Conservation (phyloP, 2,113 vertebrate genomes). For the Onychorhynchus coronatus region DNA sequence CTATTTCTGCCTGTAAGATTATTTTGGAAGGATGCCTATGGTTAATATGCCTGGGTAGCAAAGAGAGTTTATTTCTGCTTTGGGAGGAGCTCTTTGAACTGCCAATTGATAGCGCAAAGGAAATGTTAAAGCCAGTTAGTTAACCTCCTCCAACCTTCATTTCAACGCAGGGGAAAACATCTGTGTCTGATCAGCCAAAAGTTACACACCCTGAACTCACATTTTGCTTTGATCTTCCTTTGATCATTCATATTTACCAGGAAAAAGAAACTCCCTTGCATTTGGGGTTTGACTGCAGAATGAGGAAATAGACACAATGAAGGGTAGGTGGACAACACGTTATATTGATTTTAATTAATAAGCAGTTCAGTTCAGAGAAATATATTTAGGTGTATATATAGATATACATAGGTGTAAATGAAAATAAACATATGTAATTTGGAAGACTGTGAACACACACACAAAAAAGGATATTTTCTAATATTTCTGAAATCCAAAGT, state of each 20-base stretch:
- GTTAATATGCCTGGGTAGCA: neutral
- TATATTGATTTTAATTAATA: neutral
- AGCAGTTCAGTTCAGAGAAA: neutral
- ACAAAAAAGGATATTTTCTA: neutral
- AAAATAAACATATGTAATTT: neutral
- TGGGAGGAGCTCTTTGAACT: neutral
- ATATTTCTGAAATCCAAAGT: neutral
- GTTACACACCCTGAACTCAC: neutral
- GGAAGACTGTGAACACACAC: neutral
- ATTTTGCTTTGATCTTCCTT: constrained; percentile 13
- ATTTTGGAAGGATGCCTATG: neutral
- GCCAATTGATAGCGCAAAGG: neutral
- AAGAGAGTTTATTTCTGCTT: neutral
- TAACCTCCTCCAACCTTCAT: neutral
- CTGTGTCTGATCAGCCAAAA: neutral
- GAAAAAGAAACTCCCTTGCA: neutral
- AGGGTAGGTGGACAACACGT: neutral
- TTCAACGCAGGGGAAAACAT: neutral
- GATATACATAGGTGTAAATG: neutral
- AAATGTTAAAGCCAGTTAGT: neutral
- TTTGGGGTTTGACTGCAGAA: neutral
- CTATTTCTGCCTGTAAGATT: neutral
- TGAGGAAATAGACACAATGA: neutral
- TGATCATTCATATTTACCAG: neutral
- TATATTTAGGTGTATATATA: neutral